Evolutionary conservation across 2,113 vertebrate genomes (phyloP), one percentile per base, ranked within the genome.

Genomic region (Panthera leo): DNA sequence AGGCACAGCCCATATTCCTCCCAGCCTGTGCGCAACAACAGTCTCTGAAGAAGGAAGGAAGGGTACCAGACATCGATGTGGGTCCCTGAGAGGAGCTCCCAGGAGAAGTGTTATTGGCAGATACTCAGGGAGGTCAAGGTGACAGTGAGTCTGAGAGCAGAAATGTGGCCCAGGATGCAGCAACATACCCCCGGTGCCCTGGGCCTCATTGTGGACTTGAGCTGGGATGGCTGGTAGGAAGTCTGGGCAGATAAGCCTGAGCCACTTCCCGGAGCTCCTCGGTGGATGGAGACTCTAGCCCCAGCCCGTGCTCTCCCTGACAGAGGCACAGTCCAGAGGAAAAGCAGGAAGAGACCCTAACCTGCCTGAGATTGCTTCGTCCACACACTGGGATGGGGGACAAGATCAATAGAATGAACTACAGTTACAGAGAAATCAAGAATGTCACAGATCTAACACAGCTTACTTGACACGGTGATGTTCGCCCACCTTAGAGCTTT

Each of bases 321-420:
- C 39, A 75, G 73, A 71, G 34, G 9, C 86, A 61, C 36, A 48
- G 15, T 42, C 45, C 58, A 83, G 73, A 89, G 18, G 42, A 71
- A 88, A 48, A 36, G 15, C 48, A 89, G 89, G 9, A 31, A 75
- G 25, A 83, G 29, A 29, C 61, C 14, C 14, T 18, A 7, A 73
- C 10, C 21, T 29, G 27, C 61, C 36, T 23, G n/a, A 87, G 45
- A 42, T 65, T 29, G 15, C 68, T 82, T 89, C 25, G 25, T 5
- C 29, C 0, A 5, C 18, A 15, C 5, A 29, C 4, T 2, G 14
- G 45, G 18, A 19, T 2, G 0, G 71, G 12, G n/a, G 55, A 25
- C n/a, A 71, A 67, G 79, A 63, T 1, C 68, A 19, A 25, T 9
- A 76, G 31, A 94, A 51, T 71, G 25, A 86, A 92, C 10, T 36